A percentile compares a stretch with the other conserved stretches of the same genome.
Evolutionary conservation across 2,113 vertebrate genomes (phyloP).

Genomic region (Notothenia rossii): DNA sequence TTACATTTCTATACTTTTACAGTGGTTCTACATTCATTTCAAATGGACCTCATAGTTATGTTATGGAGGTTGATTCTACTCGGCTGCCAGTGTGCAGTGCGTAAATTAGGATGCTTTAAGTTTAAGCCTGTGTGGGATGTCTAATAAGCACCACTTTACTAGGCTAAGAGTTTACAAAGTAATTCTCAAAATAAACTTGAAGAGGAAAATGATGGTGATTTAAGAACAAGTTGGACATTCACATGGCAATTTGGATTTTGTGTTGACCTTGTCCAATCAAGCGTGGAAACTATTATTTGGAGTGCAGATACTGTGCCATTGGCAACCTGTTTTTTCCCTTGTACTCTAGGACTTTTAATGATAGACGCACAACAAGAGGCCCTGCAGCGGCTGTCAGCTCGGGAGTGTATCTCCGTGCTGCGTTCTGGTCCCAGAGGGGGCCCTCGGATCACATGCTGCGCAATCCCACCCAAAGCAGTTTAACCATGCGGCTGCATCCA

Average conservation of each 20-base stretch:
- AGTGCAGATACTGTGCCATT: background rate
- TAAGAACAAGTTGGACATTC: background rate
- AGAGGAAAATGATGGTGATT: too few relatives aligned
- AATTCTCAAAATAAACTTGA: too few relatives aligned
- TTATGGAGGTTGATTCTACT: background rate
- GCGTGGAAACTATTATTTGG: background rate
- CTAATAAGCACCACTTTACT: background rate
- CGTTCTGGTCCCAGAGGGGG: constrained; percentile 30
- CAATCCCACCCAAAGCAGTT: constrained; percentile 78
- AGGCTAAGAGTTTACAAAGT: background rate
- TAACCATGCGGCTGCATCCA: constrained; percentile 55
- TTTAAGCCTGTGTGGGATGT: background rate
- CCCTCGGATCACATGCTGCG: constrained; percentile 73
- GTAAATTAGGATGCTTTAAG: background rate
- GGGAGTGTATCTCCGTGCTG: constrained; percentile 13
- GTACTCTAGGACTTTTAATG: background rate
- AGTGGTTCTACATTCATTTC: background rate
- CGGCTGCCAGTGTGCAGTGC: background rate
- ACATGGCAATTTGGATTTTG: background rate
- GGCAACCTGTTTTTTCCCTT: background rate
- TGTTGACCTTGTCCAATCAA: background rate
- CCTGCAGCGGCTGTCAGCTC: background rate
- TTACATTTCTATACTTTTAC: too few relatives aligned
- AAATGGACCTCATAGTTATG: background rate
- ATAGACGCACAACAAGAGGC: background rate